Evolutionary conservation across 1,140 invertebrate species (phyloP).

Genomic region (Drosophila jambulina): DNA sequence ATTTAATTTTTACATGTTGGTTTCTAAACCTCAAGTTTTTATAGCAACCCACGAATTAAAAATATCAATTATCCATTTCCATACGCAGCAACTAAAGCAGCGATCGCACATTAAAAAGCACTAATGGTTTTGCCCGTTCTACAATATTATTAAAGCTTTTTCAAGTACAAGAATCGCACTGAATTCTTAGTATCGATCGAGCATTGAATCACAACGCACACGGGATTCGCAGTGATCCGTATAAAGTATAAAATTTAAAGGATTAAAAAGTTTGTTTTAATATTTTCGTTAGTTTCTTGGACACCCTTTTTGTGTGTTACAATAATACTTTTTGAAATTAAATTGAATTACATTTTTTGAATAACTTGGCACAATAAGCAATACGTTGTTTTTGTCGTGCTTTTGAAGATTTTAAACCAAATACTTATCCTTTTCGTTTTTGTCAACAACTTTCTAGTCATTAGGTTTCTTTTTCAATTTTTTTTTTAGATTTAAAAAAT

Average conservation of each 20-base stretch:
- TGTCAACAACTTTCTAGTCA: too few relatives aligned
- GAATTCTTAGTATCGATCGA: conserved; percentile 48
- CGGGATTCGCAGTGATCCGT: conserved; percentile 26
- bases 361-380: too few relatives aligned
- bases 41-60: conserved; percentile 12
- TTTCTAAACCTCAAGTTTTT: not conserved
- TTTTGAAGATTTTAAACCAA: too few relatives aligned
- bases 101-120: conserved; percentile 41
- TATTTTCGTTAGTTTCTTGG: not conserved
- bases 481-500: too few relatives aligned
- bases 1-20: not conserved
- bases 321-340: not conserved
- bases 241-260: not conserved
- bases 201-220: conserved; percentile 41
- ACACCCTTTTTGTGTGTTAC: not conserved
- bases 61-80: conserved; percentile 30
- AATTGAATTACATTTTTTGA: not conserved
- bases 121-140: conserved; percentile 24
- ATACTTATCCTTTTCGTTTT: not conserved
- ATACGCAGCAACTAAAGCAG: conserved; percentile 20
- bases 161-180: conserved; percentile 47
- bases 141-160: conserved; percentile 53
- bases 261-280: not conserved
- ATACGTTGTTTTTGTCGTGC: not conserved
- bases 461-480: not conserved